Conservation (phyloP, 2,888 invertebrate species). For the Molorchus minor region DNA sequence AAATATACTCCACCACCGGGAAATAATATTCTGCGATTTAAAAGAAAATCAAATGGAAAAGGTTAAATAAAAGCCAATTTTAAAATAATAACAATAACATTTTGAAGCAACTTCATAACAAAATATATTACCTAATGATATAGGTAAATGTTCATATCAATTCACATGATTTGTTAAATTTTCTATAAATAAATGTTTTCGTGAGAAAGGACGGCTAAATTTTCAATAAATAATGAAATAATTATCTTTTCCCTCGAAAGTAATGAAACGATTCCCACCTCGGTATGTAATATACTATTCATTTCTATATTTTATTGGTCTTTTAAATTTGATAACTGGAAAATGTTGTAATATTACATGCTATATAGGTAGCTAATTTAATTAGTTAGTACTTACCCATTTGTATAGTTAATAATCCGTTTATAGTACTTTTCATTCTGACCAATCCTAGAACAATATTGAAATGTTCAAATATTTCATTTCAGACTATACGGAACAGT, state of each 20-base stretch:
- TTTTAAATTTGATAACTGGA: not conserved
- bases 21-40: slow-evolving; percentile 72
- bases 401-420: slow-evolving; percentile 69
- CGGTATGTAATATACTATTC: too few species aligned
- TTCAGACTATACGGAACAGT: not conserved
- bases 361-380: not conserved
- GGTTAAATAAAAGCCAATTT: not conserved
- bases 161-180: too few species aligned
- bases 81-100: not conserved
- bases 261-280: too few species aligned
- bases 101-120: not conserved
- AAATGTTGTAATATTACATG: not conserved
- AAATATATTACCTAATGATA: not conserved
- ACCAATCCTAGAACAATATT: slow-evolving; percentile 66
- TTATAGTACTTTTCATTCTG: slow-evolving; percentile 69
- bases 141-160: not conserved
- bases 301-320: too few species aligned
- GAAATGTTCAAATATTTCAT: not conserved
- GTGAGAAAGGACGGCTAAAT: too few species aligned
- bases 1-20: slow-evolving; percentile 84
- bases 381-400: slow-evolving; percentile 70
- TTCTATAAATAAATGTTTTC: not conserved
- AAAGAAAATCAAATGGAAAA: not conserved
- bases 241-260: too few species aligned
- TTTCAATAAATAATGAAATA: too few species aligned